Evolutionary conservation across 1,140 invertebrate genomes (phyloP), one percentile per base, ranked within the genome.

Genomic region (Drosophila melanica): DNA sequence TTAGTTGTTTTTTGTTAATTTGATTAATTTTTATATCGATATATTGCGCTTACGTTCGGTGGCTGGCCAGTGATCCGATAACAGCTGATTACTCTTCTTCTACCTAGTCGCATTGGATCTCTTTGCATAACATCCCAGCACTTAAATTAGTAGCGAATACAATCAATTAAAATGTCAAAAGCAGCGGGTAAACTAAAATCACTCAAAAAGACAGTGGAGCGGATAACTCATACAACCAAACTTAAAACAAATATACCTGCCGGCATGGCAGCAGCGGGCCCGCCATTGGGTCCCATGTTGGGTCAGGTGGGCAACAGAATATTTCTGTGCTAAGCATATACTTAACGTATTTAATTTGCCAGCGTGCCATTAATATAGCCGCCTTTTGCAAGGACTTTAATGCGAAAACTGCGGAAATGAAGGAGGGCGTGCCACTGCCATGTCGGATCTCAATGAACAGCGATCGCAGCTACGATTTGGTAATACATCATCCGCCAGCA

Each of bases 371-470:
- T 33, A 99, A 99, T 91, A 99, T 99, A 81, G 95, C 96, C 50
- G 95, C 95, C 51, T 99, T 99, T 93, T 98, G 98, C 90, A 99
- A 99, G 93, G 99, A 99, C 78, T 99, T 99, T 81, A 99, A 99
- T 93, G 96, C 97, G 84, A 95, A 94, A 91, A 99, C 99, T 2
- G 96, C 96, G 63, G 94, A 99, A 80, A 96, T 98, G 20, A 99
- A 98, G 92, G 95, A 96, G 92, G 99, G 98, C 16, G 95, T 98
- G 70, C 98, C 98, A 9, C 80, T 99, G 51, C 98, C 98, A 2
- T 95, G 95, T 64, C 93, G 95, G 80, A 94, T 98, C 9, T 94
- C 93, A 58, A 94, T 98, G 0, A 97, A 97, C 93, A 92, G 97
- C 12, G 98, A 99, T 92, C 93, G 98, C 82, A 96, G 94, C 66